phyloP scores from a whole-genome alignment of 2,113 vertebrate species.

The Tetraodon nigroviridis region DNA sequence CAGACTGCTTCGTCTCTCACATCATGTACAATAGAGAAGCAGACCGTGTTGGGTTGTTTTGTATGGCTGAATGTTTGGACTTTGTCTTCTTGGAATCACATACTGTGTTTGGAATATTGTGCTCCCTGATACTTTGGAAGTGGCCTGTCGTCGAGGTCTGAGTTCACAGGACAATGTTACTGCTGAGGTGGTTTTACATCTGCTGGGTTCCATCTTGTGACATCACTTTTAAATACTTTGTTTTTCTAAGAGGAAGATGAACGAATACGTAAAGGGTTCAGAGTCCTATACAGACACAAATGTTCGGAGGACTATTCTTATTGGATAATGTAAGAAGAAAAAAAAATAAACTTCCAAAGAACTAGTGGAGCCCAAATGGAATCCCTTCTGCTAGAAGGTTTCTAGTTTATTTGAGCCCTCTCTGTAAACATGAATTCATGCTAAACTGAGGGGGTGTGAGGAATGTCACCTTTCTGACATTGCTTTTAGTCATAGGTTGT shows the following conservation, averaged over 20 bases:
- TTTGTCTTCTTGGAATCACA: constrained; percentile 67
- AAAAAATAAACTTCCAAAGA: constrained; percentile 67
- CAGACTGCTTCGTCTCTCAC: constrained; percentile 65
- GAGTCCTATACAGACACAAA: constrained; percentile 50
- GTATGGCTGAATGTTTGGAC: constrained; percentile 70
- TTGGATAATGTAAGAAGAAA: constrained; percentile 51
- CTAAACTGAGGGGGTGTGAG: constrained; percentile 55
- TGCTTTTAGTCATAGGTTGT: constrained; percentile 73
- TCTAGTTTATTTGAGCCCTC: constrained; percentile 67
- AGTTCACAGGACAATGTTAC: constrained; percentile 70
- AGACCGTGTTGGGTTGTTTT: constrained; percentile 59
- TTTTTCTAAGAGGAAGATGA: constrained; percentile 60
- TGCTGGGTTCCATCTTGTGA: constrained; percentile 74
- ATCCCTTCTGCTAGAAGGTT: constrained; percentile 69
- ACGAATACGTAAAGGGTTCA: constrained; percentile 55
- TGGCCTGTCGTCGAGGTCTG: constrained; percentile 65
- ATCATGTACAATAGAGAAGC: constrained; percentile 50
- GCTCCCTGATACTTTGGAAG: constrained; percentile 70
- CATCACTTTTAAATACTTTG: constrained; percentile 69
- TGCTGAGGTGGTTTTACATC: constrained; percentile 81
- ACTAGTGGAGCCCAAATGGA: constrained; percentile 69
- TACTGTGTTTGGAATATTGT: constrained; percentile 72
- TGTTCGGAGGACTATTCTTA: constrained; percentile 61
- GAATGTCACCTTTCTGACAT: constrained; percentile 63
- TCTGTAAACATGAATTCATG: constrained; percentile 64